These are phyloP conservation scores for Champsocephalus gunnari DNA, from an alignment of 2,797 vertebrate genomes.

Conservation along the genomic window DNA sequence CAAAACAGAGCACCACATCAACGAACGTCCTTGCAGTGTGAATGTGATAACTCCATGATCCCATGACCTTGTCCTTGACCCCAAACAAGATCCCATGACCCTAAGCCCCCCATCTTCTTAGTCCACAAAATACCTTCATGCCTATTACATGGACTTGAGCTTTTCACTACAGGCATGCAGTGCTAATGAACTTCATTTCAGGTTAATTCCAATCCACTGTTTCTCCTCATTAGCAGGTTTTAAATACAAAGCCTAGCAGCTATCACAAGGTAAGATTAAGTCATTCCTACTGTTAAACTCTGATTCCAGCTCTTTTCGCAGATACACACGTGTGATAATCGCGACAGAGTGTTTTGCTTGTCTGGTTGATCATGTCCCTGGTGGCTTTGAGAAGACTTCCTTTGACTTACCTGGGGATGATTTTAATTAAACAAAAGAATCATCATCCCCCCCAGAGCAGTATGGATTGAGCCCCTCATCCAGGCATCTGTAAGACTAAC, in stretches of 20 bases:
- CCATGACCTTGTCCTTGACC: slow-evolving; percentile 51
- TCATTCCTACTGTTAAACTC: background rate
- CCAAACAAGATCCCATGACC: slow-evolving; percentile 50
- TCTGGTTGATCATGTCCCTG: slow-evolving; percentile 15
- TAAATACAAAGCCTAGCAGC: slow-evolving; percentile 16
- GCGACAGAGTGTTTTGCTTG: slow-evolving; percentile 27
- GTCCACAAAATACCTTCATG: slow-evolving; percentile 63
- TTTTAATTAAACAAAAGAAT: slow-evolving; percentile 66
- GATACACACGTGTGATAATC: slow-evolving; percentile 24
- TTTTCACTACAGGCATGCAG: slow-evolving; percentile 35
- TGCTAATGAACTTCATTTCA: slow-evolving; percentile 52
- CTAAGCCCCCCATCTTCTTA: slow-evolving; percentile 23
- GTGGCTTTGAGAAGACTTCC: slow-evolving; percentile 39
- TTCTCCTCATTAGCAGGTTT: slow-evolving; percentile 16
- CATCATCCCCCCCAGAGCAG: slow-evolving; percentile 37
- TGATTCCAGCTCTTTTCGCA: background rate
- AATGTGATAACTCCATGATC: slow-evolving; percentile 28
- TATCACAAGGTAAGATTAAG: background rate
- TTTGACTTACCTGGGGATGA: slow-evolving; percentile 44
- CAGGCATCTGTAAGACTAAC: slow-evolving; percentile 60
- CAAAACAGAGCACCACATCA: slow-evolving; percentile 15
- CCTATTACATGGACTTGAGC: slow-evolving; percentile 40
- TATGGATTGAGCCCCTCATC: slow-evolving; percentile 60
- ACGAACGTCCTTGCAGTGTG: slow-evolving; percentile 20
- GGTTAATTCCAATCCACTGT: slow-evolving; percentile 45